A percentile compares a stretch with the other conserved stretches of the same genome.
Evolutionary conservation across 2,797 vertebrate genomes (phyloP).

Genomic region (Falco peregrinus): DNA sequence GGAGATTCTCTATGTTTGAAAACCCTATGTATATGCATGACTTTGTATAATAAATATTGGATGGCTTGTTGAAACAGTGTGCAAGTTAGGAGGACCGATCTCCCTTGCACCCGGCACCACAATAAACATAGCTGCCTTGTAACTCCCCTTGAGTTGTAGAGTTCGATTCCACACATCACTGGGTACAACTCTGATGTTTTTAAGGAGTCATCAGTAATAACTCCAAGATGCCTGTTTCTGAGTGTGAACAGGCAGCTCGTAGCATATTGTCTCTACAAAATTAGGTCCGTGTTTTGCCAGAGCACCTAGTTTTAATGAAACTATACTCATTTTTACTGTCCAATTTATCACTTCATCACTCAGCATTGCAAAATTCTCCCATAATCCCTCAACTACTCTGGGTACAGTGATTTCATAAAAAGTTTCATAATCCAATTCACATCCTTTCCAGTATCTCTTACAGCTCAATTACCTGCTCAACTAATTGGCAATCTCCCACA

Average conservation of each 20-base stretch:
- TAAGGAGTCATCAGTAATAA: background rate
- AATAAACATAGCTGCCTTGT: no score
- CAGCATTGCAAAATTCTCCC: background rate
- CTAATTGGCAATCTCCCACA: background rate
- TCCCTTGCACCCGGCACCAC: no score
- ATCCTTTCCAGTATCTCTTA: background rate
- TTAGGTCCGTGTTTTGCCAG: background rate
- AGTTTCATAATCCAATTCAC: background rate
- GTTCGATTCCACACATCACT: no score
- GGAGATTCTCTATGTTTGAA: no score
- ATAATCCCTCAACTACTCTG: background rate
- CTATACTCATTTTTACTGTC: background rate
- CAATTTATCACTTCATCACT: background rate
- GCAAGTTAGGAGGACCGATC: no score
- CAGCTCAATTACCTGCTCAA: background rate
- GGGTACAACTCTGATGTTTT: background rate
- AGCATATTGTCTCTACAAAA: background rate
- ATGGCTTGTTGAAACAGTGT: no score
- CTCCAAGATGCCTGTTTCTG: background rate
- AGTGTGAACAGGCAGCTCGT: background rate
- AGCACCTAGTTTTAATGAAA: background rate
- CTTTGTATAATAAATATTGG: no score
- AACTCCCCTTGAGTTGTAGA: no score
- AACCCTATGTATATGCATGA: no score
- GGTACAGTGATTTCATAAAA: background rate